Percentiles rank a stretch among this genome's conserved stretches.
Conservation (phyloP, 2,888 invertebrate species). For the Julus scandinavius region DNA sequence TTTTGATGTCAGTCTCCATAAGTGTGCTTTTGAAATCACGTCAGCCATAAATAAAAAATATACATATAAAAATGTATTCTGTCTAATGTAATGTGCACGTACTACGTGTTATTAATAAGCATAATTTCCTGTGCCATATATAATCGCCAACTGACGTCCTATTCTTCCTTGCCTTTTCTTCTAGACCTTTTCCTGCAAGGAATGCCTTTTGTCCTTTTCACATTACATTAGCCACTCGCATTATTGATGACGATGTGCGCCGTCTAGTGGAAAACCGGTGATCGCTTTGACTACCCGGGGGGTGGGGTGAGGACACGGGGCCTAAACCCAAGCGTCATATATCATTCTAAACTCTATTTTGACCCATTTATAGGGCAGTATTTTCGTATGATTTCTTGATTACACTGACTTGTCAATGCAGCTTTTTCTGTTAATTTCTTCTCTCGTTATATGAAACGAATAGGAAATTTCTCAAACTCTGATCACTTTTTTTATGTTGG, state of each 20-base stretch:
- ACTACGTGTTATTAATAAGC: constrained; percentile 47
- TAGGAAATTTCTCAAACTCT: too few species aligned
- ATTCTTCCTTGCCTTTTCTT: constrained; percentile 20
- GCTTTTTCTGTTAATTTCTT: neutral
- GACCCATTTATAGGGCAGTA: neutral
- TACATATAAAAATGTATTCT: neutral
- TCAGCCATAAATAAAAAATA: constrained; percentile 14
- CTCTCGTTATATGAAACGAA: neutral
- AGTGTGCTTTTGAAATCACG: neutral
- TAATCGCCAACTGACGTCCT: constrained; percentile 37
- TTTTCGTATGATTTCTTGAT: neutral
- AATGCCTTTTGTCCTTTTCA: constrained; percentile 30
- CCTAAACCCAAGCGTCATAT: neutral
- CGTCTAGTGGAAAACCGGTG: constrained; percentile 51
- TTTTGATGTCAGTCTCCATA: neutral
- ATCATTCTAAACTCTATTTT: constrained; percentile 39
- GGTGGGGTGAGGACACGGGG: neutral
- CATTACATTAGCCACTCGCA: constrained; percentile 4
- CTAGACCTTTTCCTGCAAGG: constrained; percentile 30
- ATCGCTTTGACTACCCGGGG: constrained; percentile 41
- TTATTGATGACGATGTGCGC: constrained; percentile 50
- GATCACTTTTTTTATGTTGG: too few species aligned
- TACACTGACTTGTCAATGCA: neutral
- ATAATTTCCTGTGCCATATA: constrained; percentile 49
- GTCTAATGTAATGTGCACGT: neutral